These are phyloP conservation scores for Trachymyrmex cornetzi DNA, from an alignment of 1,140 invertebrate genomes.

Conservation along the genomic window DNA sequence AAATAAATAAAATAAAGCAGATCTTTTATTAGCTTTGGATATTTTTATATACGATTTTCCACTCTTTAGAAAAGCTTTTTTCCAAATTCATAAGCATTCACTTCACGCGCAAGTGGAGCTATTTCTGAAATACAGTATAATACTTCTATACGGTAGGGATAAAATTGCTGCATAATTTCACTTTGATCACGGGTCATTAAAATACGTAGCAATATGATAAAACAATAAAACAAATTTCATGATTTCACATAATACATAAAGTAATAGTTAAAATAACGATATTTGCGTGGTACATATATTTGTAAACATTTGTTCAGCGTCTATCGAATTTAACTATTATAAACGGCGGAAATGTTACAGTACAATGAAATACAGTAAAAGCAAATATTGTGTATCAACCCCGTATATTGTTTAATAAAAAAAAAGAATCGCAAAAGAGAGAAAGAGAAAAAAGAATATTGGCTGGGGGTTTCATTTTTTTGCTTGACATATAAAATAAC, in stretches of 20 bases:
- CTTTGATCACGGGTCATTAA: neutral
- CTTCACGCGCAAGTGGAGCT: neutral
- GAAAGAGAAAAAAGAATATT: neutral
- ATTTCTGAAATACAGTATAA: neutral
- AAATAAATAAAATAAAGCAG: conserved; percentile 27
- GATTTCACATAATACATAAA: neutral
- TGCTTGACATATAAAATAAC: neutral
- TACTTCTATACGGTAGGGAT: neutral
- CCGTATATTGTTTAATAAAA: neutral
- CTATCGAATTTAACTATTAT: neutral
- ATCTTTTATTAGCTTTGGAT: neutral
- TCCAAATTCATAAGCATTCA: neutral
- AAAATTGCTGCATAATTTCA: neutral
- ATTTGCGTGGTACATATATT: neutral
- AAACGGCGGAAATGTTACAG: conserved; percentile 1
- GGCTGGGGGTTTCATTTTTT: conserved; percentile 13
- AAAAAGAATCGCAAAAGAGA: neutral
- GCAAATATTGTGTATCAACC: conserved; percentile 19
- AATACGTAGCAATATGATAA: neutral
- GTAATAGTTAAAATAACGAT: neutral
- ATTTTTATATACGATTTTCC: neutral
- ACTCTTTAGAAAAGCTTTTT: neutral
- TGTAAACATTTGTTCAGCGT: neutral
- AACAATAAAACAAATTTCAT: conserved; percentile 19
- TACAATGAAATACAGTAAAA: neutral